Base-by-base conservation (phyloP, 2,888 invertebrate genomes). In the Eucera pruinosa region DNA sequence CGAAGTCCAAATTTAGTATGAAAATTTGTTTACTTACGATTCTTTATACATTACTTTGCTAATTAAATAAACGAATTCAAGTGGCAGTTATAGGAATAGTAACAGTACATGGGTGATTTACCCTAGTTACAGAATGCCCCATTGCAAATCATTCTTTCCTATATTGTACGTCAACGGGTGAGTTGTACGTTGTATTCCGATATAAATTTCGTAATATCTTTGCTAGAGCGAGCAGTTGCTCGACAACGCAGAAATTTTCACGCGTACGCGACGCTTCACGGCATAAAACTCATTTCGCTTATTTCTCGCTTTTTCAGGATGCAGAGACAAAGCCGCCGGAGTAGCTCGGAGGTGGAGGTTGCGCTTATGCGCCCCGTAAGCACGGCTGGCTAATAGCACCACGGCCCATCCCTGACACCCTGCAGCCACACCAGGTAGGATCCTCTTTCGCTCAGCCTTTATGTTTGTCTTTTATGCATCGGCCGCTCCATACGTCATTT, bases 311-410 rank as follows among this genome's bases (percentile, higher is more conserved):
- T 83, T 89, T 88, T 30, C 89, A 91, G 91, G 86, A 91, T 91
- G 90, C 88, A 90, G 89, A 90, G 86, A 86, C 90, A 84, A 86
- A 88, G 88, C 82, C 86, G 88, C 82, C 86, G 88, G 87, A 87
- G 88, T 84, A 86, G 90, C 85, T 88, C 86, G 90, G 89, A 87
- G 90, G 88, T 89, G 91, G 90, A 90, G 91, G 89, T 90, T 88
- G 91, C 90, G 90, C 91, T 87, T 87, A 90, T 89, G 91, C 91
- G 90, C 89, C 90, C 90, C 81, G 87, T 90, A 87, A 90, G 87
- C 86, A 91, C 90, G 87, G 91, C 90, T 84, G 91, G 91, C 90
- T 91, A 91, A 91, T 91, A 91, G 89, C 85, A 82, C 85, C 84
- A 84, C 87, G 86, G 89, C 89, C 89, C 89, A 87, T 88, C 89